Evolutionary conservation across 2,797 vertebrate genomes (phyloP).

Genomic region (Platyrinchus mystaceus): DNA sequence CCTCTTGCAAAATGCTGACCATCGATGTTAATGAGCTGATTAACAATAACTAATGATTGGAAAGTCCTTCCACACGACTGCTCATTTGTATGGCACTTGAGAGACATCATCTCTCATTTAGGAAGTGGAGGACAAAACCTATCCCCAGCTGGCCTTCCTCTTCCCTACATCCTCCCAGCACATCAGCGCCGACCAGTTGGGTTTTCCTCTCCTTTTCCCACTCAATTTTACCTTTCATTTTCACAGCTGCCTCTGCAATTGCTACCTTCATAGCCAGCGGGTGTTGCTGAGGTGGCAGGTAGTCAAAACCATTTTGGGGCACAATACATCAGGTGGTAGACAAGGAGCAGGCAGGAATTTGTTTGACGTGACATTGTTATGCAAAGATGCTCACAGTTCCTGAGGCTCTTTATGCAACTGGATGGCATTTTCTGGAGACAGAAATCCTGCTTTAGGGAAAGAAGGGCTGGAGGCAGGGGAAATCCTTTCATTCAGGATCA

Average conservation of each 20-base stretch:
- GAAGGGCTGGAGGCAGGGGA: constrained; percentile 14
- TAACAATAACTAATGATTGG: constrained; percentile 46
- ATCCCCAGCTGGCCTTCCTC: background rate
- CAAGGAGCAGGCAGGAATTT: constrained; percentile 28
- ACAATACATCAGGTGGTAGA: constrained; percentile 54
- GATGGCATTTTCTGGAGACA: constrained; percentile 32
- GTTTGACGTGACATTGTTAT: constrained; percentile 46
- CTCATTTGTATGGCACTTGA: background rate
- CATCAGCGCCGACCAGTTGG: background rate
- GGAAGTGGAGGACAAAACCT: background rate
- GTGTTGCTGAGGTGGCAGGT: constrained; percentile 45
- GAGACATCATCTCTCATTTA: background rate
- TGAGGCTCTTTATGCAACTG: background rate
- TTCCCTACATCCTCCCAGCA: background rate
- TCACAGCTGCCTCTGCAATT: constrained; percentile 56
- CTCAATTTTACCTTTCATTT: constrained; percentile 42
- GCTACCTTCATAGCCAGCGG: constrained; percentile 42
- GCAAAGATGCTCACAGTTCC: background rate
- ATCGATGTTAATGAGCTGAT: constrained; percentile 33
- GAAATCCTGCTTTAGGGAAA: constrained; percentile 16
- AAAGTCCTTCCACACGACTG: constrained; percentile 10
- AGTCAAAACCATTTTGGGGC: constrained; percentile 54
- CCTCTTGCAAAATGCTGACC: background rate
- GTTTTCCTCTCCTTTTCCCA: background rate
- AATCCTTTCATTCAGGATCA: constrained; percentile 18